These are phyloP conservation scores for Telmatochromis bifrenatus DNA, from an alignment of 2,113 vertebrate genomes.

Conservation along the genomic window DNA sequence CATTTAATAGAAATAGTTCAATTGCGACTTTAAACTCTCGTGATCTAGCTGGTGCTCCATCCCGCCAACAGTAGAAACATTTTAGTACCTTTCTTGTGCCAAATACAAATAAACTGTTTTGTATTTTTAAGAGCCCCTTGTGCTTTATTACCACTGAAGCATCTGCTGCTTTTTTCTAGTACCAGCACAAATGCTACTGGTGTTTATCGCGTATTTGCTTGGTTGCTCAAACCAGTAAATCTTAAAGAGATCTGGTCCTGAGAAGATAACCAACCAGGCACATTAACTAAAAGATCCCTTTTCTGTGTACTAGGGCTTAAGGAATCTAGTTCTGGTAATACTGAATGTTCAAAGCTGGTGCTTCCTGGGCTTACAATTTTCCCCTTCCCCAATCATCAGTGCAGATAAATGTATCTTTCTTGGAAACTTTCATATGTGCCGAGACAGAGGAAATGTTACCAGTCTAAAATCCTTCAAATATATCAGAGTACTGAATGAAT, in stretches of 20 bases:
- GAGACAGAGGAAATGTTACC: background rate
- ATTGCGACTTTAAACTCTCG: background rate
- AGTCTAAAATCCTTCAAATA: constrained; percentile 33
- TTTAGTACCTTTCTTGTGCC: background rate
- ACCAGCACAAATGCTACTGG: background rate
- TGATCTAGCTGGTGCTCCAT: background rate
- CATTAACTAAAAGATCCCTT: background rate
- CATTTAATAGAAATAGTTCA: background rate
- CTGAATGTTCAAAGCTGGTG: background rate
- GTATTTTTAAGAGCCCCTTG: background rate
- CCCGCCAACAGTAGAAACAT: background rate
- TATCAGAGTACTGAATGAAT: background rate
- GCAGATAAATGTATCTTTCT: constrained; percentile 29
- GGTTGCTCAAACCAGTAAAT: background rate
- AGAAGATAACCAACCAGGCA: background rate
- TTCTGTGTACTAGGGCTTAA: background rate
- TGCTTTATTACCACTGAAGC: background rate
- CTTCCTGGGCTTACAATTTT: background rate
- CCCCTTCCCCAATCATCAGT: background rate
- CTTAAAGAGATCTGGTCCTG: background rate
- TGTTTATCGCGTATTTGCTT: background rate
- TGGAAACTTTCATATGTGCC: constrained; percentile 19
- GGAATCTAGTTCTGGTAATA: background rate
- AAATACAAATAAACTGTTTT: background rate
- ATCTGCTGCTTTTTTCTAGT: background rate